Conservation (phyloP, 2,888 invertebrate species). For the Harmothoe impar region DNA sequence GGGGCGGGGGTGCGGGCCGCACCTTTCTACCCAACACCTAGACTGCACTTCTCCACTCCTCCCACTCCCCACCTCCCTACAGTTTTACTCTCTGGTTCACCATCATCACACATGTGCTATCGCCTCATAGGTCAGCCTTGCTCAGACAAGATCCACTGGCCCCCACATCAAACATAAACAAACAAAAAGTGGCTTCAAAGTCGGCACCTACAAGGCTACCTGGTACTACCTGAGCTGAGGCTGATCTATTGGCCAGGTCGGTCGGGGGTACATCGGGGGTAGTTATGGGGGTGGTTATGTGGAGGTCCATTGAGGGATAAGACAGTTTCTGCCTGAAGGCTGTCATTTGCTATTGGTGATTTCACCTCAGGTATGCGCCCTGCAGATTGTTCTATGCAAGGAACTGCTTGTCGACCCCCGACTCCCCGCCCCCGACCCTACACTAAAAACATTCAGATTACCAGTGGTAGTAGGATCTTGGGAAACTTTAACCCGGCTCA, state of each 20-base stretch:
- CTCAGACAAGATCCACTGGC: background rate
- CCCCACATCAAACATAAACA: background rate
- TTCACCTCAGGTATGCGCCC: conserved; percentile 24
- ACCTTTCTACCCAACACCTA: background rate
- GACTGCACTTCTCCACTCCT: background rate
- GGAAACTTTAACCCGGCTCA: background rate
- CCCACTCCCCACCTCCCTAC: background rate
- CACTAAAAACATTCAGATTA: background rate
- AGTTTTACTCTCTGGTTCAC: background rate
- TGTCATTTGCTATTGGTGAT: conserved; percentile 21
- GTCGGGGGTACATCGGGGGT: background rate
- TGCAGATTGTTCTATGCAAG: background rate
- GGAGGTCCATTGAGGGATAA: background rate
- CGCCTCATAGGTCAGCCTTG: background rate
- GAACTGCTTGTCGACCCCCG: background rate
- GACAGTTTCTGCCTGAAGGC: background rate
- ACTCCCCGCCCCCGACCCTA: background rate
- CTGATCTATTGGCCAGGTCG: background rate
- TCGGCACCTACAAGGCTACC: background rate
- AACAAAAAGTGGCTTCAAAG: conserved; percentile 29
- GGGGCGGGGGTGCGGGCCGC: no score
- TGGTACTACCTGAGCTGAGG: background rate
- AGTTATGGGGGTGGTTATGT: conserved; percentile 25
- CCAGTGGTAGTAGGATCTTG: background rate
- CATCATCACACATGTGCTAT: background rate